Evolutionary conservation across 2,113 vertebrate genomes (phyloP).

Genomic region (Chaenocephalus aceratus): DNA sequence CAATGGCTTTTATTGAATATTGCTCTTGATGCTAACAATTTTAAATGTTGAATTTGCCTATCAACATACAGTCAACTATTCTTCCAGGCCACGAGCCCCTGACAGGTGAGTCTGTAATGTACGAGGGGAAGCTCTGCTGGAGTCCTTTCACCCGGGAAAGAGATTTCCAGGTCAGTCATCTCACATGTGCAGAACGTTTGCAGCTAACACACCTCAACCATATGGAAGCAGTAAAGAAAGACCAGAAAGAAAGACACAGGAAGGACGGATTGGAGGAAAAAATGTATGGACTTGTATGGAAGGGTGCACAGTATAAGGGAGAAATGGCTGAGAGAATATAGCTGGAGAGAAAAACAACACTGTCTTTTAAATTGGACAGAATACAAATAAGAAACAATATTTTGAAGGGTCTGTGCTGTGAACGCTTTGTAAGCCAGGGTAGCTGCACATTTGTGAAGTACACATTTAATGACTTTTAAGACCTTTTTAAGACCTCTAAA

Average conservation of each 20-base stretch:
- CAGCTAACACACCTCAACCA: conserved; percentile 45
- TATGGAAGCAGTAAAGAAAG: conserved; percentile 28
- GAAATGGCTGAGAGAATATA: neutral
- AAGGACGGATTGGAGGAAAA: neutral
- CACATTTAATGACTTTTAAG: too few relatives aligned
- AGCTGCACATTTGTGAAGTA: too few relatives aligned
- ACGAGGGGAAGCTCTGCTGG: conserved; percentile 75
- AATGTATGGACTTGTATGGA: conserved; percentile 3
- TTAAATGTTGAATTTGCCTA: conserved; percentile 9
- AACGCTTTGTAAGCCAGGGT: neutral
- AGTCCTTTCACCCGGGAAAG: conserved; percentile 80
- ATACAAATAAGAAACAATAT: too few relatives aligned
- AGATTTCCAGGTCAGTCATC: conserved; percentile 78
- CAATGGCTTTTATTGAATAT: neutral
- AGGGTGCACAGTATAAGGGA: conserved; percentile 15
- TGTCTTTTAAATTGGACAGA: neutral
- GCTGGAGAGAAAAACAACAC: neutral
- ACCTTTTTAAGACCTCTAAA: too few relatives aligned
- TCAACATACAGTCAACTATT: conserved; percentile 1
- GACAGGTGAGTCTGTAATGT: conserved; percentile 67
- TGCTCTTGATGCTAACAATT: neutral
- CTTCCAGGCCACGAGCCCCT: conserved; percentile 26
- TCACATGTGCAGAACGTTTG: conserved; percentile 77
- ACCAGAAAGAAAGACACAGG: conserved; percentile 3
- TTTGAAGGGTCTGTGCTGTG: neutral